Conservation (phyloP, 2,113 vertebrate genomes). For the Semicossyphus pulcher region DNA sequence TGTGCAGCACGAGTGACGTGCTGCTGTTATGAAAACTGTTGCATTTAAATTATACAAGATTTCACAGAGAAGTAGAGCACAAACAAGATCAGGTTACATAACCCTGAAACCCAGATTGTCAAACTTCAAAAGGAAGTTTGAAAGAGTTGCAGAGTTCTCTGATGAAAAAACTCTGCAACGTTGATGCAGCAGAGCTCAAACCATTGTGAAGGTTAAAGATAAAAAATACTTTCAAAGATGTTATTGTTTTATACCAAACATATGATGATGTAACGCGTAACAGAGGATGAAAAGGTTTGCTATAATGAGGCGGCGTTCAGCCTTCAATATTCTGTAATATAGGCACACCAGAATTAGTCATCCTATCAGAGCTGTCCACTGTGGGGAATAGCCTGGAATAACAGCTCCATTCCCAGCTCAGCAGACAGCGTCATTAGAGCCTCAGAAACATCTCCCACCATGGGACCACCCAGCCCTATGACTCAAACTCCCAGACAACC, state of each 20-base stretch:
- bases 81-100: not conserved
- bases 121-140: not conserved
- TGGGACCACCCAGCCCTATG: conserved; percentile 67
- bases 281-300: conserved; percentile 14
- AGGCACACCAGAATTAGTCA: conserved; percentile 53
- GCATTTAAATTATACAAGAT: conserved; percentile 6
- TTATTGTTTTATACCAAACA: conserved; percentile 4
- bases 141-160: not conserved
- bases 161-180: not conserved
- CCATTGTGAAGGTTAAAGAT: not conserved
- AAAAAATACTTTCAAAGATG: not conserved
- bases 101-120: not conserved
- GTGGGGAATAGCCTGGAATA: conserved; percentile 67
- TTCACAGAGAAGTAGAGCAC: not conserved
- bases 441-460: conserved; percentile 54
- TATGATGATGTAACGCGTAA: conserved; percentile 21
- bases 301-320: conserved; percentile 13
- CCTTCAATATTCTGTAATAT: conserved; percentile 28
- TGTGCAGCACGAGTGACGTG: not conserved
- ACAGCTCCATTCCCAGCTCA: conserved; percentile 50
- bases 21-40: conserved; percentile 3
- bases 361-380: conserved; percentile 42
- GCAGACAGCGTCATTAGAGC: conserved; percentile 59
- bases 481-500: conserved; percentile 70
- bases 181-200: not conserved